Evolutionary conservation across 2,888 invertebrate genomes (phyloP).

Genomic region (Andrena camellia): DNA sequence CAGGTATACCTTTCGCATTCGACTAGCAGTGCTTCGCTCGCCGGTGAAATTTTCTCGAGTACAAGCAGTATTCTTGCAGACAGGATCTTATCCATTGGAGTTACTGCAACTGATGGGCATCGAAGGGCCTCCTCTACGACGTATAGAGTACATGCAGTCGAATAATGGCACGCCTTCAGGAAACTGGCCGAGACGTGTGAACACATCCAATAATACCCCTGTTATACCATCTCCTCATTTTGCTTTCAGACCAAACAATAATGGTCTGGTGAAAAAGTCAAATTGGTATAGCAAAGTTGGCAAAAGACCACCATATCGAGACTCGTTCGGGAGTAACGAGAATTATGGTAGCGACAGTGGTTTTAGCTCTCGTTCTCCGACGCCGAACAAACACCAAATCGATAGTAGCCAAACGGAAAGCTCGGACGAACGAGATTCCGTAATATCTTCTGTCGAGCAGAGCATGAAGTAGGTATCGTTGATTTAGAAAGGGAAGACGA

Average conservation of each 20-base stretch:
- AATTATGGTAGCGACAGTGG: constrained; percentile 81
- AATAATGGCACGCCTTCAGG: constrained; percentile 65
- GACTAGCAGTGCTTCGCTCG: background rate
- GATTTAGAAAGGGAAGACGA: background rate
- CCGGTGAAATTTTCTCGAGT: constrained; percentile 13
- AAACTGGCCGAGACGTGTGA: constrained; percentile 79
- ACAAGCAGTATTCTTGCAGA: constrained; percentile 70
- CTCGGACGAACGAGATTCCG: constrained; percentile 82
- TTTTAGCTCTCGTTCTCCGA: constrained; percentile 83
- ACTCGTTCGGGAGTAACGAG: constrained; percentile 73
- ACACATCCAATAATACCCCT: constrained; percentile 65
- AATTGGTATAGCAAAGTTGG: constrained; percentile 77
- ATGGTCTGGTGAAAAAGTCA: constrained; percentile 75
- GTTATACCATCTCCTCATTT: constrained; percentile 73
- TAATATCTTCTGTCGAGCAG: constrained; percentile 78
- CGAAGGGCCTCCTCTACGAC: constrained; percentile 77
- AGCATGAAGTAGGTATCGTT: constrained; percentile 76
- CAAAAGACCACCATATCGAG: constrained; percentile 73
- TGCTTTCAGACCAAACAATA: constrained; percentile 72
- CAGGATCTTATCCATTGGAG: constrained; percentile 78
- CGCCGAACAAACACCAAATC: constrained; percentile 80
- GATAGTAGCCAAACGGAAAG: constrained; percentile 81
- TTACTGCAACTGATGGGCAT: constrained; percentile 79
- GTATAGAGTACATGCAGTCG: constrained; percentile 75
- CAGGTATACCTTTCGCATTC: constrained; percentile 75